Conservation (phyloP, 64 coral and sea anemone species). For the Montipora capricornis region DNA sequence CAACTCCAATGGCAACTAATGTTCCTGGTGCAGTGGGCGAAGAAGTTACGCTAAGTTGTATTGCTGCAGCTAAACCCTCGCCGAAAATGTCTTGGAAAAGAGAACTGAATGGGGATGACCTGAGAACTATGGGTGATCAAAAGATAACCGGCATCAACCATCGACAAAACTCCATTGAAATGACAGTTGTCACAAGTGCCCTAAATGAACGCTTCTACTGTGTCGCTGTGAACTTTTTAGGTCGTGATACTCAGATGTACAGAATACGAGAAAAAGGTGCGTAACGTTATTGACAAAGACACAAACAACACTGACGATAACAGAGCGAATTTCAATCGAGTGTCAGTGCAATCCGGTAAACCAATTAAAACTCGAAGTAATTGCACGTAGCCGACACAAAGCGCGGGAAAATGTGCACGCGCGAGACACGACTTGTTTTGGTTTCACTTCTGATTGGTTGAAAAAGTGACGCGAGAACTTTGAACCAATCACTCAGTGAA, state of each 20-base stretch:
- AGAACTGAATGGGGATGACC: background rate
- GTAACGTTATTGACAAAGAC: background rate
- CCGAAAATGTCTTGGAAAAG: constrained; percentile 65
- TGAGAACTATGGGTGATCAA: background rate
- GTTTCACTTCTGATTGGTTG: too few relatives aligned
- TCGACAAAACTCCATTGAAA: background rate
- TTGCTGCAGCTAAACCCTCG: constrained; percentile 45
- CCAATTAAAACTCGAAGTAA: too few relatives aligned
- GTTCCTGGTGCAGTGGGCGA: constrained; percentile 57
- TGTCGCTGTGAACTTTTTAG: constrained; percentile 77
- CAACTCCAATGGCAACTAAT: constrained; percentile 67
- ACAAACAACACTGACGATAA: too few relatives aligned
- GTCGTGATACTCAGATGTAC: constrained; percentile 53
- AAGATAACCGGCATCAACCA: constrained; percentile 1
- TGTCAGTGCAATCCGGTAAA: too few relatives aligned
- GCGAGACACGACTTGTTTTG: too few relatives aligned
- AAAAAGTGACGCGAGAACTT: too few relatives aligned
- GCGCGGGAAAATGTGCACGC: too few relatives aligned
- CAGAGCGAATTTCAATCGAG: too few relatives aligned
- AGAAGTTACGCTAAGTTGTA: constrained; percentile 36
- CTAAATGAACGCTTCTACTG: constrained; percentile 69
- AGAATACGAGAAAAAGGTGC: constrained; percentile 79
- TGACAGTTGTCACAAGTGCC: constrained; percentile 1
- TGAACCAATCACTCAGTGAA: too few relatives aligned
- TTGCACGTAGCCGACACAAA: too few relatives aligned